A percentile compares a stretch with the other conserved stretches of the same genome.
Conservation (phyloP, 1,140 invertebrate genomes). For the Pogonus chalceus region DNA sequence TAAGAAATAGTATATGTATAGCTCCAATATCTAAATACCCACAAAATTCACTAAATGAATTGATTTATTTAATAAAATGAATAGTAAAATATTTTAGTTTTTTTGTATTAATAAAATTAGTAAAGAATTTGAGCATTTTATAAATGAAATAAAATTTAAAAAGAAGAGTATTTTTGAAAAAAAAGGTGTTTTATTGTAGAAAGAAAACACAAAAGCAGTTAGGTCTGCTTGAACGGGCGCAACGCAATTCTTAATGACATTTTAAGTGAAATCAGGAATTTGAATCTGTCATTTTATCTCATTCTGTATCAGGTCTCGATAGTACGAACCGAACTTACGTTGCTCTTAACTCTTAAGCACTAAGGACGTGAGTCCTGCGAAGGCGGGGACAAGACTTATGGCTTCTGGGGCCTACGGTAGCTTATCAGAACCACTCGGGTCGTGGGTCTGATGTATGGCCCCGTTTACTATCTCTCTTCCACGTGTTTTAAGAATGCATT, state of each 20-base stretch:
- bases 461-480: neutral
- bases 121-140: too few species aligned
- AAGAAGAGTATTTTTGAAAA: too few species aligned
- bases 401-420: neutral
- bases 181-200: neutral
- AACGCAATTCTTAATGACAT: slow-evolving; percentile 18
- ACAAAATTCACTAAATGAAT: too few species aligned
- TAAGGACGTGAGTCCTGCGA: neutral
- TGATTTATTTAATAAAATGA: too few species aligned
- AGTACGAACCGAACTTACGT: too few species aligned
- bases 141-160: too few species aligned
- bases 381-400: neutral
- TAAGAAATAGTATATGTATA: too few species aligned
- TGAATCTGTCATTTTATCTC: slow-evolving; percentile 24
- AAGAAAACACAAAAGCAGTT: neutral
- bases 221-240: too few species aligned
- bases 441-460: neutral
- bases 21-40: too few species aligned
- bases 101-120: too few species aligned
- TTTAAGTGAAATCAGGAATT: slow-evolving; percentile 26
- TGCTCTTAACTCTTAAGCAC: too few species aligned
- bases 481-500: neutral
- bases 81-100: too few species aligned
- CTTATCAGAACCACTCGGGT: neutral
- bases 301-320: slow-evolving; percentile 14